Base-by-base conservation (phyloP, 2,797 vertebrate species). In the Centroberyx gerrardi region DNA sequence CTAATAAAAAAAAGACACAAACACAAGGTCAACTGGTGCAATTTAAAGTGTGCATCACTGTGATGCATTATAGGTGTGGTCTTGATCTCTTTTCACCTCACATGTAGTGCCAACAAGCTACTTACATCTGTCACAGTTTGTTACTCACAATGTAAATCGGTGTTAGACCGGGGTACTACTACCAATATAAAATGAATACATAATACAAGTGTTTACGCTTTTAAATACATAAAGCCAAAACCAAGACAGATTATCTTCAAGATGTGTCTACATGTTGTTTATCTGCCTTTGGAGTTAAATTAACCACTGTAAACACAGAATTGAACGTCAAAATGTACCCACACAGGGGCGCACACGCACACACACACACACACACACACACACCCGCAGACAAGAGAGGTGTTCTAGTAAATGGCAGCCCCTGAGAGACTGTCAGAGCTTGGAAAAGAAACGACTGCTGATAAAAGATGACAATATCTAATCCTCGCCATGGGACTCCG, bases 391-490 rank as follows among this genome's bases (percentile, higher is more conserved):
- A 70, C 13, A n/a, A 72, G 36, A 66, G 71, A 82, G 33, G 78
- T 62, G 64, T 78, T 78, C 62, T 46, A 81, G 83, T 56, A 83
- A 87, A 86, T 79, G 78, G 82, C 88, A 86, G 84, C 54, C 73
- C 87, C 78, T 73, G 63, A 80, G 89, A 90, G 83, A 84, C 76
- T 88, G 88, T 74, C 82, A 80, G 71, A 81, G 80, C 84, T 76
- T 74, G 62, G 78, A 78, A 81, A 79, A 82, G 78, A 86, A 78
- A 81, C 68, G 66, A 77, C 62, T 69, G 75, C 76, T 82, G 89
- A 92, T 88, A 90, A 89, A 91, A 90, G 80, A 88, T 85, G 87
- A 89, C 86, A 85, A 83, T 78, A 87, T 90, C 83, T 87, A 80
- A 90, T 89, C 86, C 84, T 80, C 48, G 52, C 85, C 72, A 48